These are phyloP conservation scores for Centruroides vittatus DNA, from an alignment of 1,140 invertebrate species.

Conservation along the genomic window DNA sequence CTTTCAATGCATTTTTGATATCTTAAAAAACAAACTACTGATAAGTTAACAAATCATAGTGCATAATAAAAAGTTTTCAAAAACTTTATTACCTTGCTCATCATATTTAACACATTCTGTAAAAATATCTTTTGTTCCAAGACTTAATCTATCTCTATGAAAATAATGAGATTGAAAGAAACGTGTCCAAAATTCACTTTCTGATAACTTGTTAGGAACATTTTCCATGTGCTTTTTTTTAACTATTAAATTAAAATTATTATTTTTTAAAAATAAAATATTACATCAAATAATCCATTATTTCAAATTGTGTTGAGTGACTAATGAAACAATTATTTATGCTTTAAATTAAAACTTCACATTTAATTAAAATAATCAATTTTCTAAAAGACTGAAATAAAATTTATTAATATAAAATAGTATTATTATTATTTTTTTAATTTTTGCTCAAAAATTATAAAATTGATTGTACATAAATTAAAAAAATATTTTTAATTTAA, in stretches of 20 bases:
- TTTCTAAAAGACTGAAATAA: too few relatives aligned
- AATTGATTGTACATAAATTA: too few relatives aligned
- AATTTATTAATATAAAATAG: too few relatives aligned
- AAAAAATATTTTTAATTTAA: too few relatives aligned
- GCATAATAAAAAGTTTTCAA: not conserved
- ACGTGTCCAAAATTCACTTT: constrained; percentile 97
- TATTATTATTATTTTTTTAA: too few relatives aligned
- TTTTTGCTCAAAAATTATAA: too few relatives aligned
- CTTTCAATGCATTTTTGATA: constrained; percentile 59
- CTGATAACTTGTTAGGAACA: constrained; percentile 87
- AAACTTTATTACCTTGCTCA: constrained; percentile 46
- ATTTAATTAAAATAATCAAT: too few relatives aligned
- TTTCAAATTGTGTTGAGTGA: too few relatives aligned
- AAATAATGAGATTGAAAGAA: constrained; percentile 99
- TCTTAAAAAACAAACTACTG: constrained; percentile 26
- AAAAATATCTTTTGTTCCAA: constrained; percentile 71
- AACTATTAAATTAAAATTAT: constrained; percentile 36
- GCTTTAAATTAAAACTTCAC: too few relatives aligned
- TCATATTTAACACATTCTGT: constrained; percentile 93
- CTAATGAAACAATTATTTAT: too few relatives aligned
- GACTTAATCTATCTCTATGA: constrained; percentile 83
- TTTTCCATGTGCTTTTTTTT: constrained; percentile 92
- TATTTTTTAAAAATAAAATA: constrained; percentile 1
- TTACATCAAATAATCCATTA: not conserved
- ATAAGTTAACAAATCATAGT: too few relatives aligned